Percentiles rank a stretch among this genome's conserved stretches.
phyloP scores from a whole-genome alignment of 2,113 vertebrate genomes.

The Macaca mulatta region DNA sequence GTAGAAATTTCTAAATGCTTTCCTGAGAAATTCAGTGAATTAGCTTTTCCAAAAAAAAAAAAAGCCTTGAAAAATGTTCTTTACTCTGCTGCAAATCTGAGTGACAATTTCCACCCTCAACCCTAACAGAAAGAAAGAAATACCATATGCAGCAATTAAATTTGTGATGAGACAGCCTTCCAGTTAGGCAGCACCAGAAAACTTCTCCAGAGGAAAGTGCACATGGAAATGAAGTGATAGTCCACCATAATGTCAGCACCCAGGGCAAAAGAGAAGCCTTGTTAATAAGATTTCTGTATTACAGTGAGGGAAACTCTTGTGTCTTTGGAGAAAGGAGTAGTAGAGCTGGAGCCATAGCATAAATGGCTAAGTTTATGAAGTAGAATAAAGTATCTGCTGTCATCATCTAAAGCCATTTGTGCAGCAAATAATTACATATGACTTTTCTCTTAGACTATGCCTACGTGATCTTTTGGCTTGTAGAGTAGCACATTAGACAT shows the following conservation, averaged over 20 bases:
- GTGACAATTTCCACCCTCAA: background rate
- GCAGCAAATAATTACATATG: background rate
- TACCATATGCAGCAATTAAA: background rate
- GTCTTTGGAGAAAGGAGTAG: background rate
- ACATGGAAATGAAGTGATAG: background rate
- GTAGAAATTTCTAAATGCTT: background rate
- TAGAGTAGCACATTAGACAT: background rate
- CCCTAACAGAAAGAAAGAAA: constrained; percentile 5
- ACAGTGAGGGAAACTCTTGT: background rate
- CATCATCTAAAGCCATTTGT: background rate
- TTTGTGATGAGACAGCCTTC: background rate
- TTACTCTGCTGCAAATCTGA: background rate
- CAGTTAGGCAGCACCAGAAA: background rate
- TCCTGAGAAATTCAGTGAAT: background rate
- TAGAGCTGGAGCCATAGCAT: background rate
- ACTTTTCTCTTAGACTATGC: background rate
- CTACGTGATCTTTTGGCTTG: background rate
- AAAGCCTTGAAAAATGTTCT: background rate
- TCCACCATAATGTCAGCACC: background rate
- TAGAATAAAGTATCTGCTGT: background rate
- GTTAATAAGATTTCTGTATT: background rate
- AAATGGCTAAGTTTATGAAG: background rate
- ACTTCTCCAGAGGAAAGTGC: background rate
- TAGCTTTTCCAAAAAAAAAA: background rate
- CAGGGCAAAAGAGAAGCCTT: background rate